Percentiles rank a stretch among this genome's conserved stretches.
These are phyloP conservation scores for Salvelinus alpinus DNA, from an alignment of 2,113 vertebrate genomes.

Conservation along the genomic window DNA sequence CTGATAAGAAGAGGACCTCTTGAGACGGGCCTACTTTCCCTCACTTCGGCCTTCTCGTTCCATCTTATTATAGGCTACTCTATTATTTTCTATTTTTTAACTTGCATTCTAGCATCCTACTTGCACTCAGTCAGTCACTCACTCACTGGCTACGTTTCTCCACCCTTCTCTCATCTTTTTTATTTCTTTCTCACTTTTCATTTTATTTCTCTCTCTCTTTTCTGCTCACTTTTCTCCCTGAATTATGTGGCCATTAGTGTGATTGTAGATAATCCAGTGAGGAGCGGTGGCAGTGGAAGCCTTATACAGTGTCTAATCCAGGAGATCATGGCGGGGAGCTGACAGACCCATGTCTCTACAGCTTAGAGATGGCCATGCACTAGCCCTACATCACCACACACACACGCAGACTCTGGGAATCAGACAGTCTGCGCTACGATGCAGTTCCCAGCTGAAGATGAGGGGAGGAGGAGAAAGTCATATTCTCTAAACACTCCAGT, in stretches of 20 bases:
- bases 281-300: background rate
- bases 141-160: too few species aligned
- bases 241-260: conserved; percentile 1
- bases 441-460: conserved; percentile 43
- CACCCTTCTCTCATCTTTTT: background rate
- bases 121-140: too few species aligned
- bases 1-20: background rate
- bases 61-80: too few species aligned
- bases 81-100: background rate
- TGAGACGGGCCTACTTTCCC: background rate
- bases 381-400: background rate
- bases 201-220: background rate
- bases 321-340: background rate
- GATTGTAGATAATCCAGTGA: background rate
- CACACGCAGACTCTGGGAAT: conserved; percentile 2
- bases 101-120: too few species aligned
- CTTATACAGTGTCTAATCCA: background rate
- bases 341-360: background rate
- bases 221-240: background rate
- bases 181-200: background rate
- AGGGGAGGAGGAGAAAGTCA: conserved; percentile 42
- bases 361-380: background rate
- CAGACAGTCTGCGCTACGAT: background rate
- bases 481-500: conserved; percentile 52
- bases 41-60: background rate